Evolutionary conservation across 2,888 invertebrate species (phyloP), one percentile per base, ranked within the genome.

Genomic region (Apodemia arnacis): DNA sequence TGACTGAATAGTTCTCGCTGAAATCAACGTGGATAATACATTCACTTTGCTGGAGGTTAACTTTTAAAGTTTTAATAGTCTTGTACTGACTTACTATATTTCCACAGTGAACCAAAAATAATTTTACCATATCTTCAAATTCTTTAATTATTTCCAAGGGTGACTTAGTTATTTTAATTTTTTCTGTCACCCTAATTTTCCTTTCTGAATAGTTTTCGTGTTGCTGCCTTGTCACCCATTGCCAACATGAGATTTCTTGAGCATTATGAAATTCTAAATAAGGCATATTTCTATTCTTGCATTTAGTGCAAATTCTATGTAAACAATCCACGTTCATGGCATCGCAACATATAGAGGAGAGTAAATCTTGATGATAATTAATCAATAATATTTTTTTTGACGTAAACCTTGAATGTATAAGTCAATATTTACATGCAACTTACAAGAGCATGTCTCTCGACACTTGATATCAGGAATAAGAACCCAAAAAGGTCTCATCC

Each of bases 361-460:
- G n/a, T n/a, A 59, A 59, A n/a, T n/a, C n/a, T 18, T 59, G 15
- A 59, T 18, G 18, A 59, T 15, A 59, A 18, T 59, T 59, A 7
- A 59, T 18, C 59, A 59, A 18, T n/a, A 59, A 7, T 3, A 59
- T n/a, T 59, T 59, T 49, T 59, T 59, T 59, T 59, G n/a, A 3
- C 59, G 59, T 7, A 59, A 21, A 2, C 59, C n/a, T 59, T 59
- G n/a, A n/a, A 59, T 5, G n/a, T 18, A 59, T 2, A 59, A 59
- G 59, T 59, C 59, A 59, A 59, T 59, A 18, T 59, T 59, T 3
- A 59, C 59, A 59, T n/a, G 59, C n/a, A 59, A 7, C n/a, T 18
- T 59, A 59, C 59, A 59, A n/a, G 59, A 59, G 18, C n/a, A 59
- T n/a, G 59, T n/a, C n/a, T 59, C n/a, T 59, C 59, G 15, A n/a